These are phyloP conservation scores for Eclectus roratus DNA, from an alignment of 2,113 vertebrate genomes.

Conservation along the genomic window DNA sequence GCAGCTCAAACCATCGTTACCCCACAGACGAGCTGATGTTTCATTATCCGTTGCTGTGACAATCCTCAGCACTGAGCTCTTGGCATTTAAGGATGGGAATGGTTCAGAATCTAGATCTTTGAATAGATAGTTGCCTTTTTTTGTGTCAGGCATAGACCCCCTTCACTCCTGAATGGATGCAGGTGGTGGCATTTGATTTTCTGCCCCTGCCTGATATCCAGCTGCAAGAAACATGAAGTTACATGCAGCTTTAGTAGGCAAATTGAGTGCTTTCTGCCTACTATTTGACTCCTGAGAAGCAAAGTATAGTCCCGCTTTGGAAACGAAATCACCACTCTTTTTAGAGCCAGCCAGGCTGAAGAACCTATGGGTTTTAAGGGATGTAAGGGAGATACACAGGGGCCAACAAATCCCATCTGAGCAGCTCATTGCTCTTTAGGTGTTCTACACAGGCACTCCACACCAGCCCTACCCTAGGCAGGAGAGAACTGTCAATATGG, in stretches of 20 bases:
- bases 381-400: not conserved
- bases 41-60: not conserved
- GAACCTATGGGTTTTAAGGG: not conserved
- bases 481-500: not conserved
- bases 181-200: not conserved
- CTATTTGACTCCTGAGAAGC: not conserved
- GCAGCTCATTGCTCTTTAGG: not conserved
- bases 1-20: not conserved
- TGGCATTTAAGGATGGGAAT: not conserved
- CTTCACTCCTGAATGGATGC: not conserved
- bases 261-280: not conserved
- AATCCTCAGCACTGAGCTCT: not conserved
- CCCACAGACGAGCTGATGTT: fast-evolving
- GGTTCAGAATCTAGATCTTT: not conserved
- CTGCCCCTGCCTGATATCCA: not conserved
- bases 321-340: not conserved
- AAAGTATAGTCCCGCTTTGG: no score
- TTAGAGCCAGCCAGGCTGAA: not conserved
- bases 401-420: not conserved
- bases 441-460: not conserved
- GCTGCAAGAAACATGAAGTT: not conserved
- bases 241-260: not conserved
- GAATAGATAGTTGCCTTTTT: not conserved
- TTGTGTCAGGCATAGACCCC: fast-evolving
- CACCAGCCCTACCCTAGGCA: not conserved